Conservation (phyloP, 2,113 vertebrate species). For the Toxotes chatareus region DNA sequence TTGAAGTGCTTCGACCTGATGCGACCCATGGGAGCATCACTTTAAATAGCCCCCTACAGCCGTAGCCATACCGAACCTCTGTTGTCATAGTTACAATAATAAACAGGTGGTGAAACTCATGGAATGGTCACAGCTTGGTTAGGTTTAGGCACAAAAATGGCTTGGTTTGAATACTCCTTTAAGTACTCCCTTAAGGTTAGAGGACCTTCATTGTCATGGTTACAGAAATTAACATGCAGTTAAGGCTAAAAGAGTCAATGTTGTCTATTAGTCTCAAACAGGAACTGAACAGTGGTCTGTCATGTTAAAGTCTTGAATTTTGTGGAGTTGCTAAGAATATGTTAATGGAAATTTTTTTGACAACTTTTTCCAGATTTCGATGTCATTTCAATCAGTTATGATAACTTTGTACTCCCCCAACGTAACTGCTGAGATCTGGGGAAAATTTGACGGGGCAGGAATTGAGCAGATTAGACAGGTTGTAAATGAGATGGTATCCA, state of each 20-base stretch:
- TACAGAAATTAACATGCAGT: no score
- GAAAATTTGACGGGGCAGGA: neutral
- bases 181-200: neutral
- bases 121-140: neutral
- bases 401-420: neutral
- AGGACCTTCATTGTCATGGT: neutral
- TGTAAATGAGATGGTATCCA: neutral
- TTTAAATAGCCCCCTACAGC: neutral
- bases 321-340: no score
- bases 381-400: neutral
- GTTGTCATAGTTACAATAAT: neutral
- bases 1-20: neutral
- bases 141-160: neutral
- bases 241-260: neutral
- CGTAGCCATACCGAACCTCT: neutral
- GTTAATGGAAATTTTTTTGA: no score
- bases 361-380: neutral
- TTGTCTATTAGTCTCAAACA: neutral
- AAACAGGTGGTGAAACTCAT: neutral
- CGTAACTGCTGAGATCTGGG: neutral
- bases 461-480: neutral
- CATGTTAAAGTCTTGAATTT: no score
- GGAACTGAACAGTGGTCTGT: neutral
- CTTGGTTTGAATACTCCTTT: neutral
- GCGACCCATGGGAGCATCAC: neutral